phyloP scores from a whole-genome alignment of 2,888 invertebrate species.

The Oligia fasciuncula region DNA sequence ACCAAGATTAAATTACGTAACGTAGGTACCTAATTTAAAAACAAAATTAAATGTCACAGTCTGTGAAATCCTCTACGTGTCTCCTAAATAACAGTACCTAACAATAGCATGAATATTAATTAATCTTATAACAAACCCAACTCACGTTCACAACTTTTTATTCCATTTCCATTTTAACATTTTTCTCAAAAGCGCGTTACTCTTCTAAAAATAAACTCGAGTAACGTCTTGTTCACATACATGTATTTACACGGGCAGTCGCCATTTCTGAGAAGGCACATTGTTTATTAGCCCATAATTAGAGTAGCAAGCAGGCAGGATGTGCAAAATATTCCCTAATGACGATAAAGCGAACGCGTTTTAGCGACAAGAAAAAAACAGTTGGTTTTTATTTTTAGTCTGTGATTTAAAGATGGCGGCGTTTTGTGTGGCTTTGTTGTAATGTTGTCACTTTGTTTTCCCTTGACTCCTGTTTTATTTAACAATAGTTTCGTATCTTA shows the following conservation, averaged over 20 bases:
- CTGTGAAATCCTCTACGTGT: not conserved
- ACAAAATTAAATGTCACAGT: constrained; percentile 4
- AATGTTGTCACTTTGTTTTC: constrained; percentile 23
- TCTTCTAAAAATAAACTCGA: constrained; percentile 49
- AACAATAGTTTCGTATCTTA: not conserved
- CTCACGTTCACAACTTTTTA: constrained; percentile 12
- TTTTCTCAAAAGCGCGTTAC: constrained; percentile 32
- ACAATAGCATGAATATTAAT: constrained; percentile 35
- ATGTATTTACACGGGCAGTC: constrained; percentile 46
- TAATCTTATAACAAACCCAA: constrained; percentile 16
- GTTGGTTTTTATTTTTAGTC: constrained; percentile 47
- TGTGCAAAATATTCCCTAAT: constrained; percentile 69
- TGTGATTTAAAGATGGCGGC: constrained; percentile 61
- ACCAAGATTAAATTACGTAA: no score
- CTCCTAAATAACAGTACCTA: not conserved
- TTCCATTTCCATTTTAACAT: constrained; percentile 30
- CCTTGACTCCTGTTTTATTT: constrained; percentile 7
- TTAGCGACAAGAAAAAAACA: constrained; percentile 33
- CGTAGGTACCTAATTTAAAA: not conserved
- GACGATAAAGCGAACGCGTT: constrained; percentile 53
- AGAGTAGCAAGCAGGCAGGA: constrained; percentile 43
- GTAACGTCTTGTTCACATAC: constrained; percentile 33
- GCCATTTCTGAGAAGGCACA: constrained; percentile 62
- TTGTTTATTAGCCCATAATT: constrained; percentile 66
- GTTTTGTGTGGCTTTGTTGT: constrained; percentile 14